Conservation (phyloP, 2,113 vertebrate species). For the Psilopogon haemacephalus region DNA sequence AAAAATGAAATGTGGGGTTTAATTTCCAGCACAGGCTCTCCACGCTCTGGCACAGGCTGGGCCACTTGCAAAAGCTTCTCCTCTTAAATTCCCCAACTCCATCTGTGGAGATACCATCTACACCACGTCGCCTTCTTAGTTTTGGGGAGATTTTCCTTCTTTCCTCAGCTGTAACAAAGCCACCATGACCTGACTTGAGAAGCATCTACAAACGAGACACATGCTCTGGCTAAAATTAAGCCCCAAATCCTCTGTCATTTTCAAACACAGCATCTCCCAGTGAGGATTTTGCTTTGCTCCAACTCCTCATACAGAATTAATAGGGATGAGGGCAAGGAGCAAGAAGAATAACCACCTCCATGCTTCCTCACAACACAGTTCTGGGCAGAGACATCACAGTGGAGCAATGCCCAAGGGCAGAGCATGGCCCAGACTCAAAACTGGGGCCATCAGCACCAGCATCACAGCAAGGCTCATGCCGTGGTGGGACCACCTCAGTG, state of each 20-base stretch:
- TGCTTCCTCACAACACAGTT: neutral
- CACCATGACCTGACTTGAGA: fast-evolving
- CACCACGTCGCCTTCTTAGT: fast-evolving
- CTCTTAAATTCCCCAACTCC: constrained; percentile 12
- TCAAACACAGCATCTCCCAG: neutral
- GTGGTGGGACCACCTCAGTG: neutral
- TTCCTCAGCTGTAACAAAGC: neutral
- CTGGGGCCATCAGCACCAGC: neutral
- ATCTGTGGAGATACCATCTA: neutral
- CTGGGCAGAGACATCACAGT: neutral
- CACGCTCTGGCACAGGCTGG: neutral
- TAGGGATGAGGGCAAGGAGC: neutral
- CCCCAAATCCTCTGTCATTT: neutral
- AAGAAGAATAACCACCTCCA: neutral
- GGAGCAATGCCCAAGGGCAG: neutral
- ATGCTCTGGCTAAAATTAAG: neutral
- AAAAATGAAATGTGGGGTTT: constrained; percentile 95
- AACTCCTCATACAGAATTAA: neutral
- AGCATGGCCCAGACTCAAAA: neutral
- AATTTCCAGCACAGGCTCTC: constrained; percentile 71
- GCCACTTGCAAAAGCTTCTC: neutral
- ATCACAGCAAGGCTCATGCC: neutral
- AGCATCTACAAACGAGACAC: neutral
- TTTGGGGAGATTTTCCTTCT: neutral
- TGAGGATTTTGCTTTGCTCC: fast-evolving